Evolutionary conservation across 2,888 invertebrate genomes (phyloP).

Genomic region (Agriopis leucophaearia): DNA sequence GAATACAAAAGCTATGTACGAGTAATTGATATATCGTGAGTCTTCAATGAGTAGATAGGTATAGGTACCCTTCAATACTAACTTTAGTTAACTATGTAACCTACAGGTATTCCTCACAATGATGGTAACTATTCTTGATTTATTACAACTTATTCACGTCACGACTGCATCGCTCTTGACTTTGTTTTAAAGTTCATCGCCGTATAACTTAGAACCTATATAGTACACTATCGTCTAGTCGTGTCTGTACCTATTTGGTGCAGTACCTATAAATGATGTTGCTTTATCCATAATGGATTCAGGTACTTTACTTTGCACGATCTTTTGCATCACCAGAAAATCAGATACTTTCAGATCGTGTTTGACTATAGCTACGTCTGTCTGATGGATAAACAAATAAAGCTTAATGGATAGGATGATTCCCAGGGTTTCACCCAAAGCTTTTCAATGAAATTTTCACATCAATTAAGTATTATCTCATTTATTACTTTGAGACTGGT

Average conservation of each 20-base stretch:
- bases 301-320: conserved; percentile 25
- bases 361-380: background rate
- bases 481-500: background rate
- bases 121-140: conserved; percentile 27
- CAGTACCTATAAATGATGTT: conserved; percentile 8
- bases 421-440: conserved; percentile 3
- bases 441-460: background rate
- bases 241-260: conserved; percentile 9
- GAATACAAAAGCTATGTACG: background rate
- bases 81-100: background rate
- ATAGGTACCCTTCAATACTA: background rate
- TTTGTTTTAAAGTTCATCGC: conserved; percentile 30
- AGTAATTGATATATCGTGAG: conserved; percentile 18
- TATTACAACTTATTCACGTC: conserved; percentile 37
- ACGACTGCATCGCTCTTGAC: conserved; percentile 39
- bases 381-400: conserved; percentile 2
- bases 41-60: background rate
- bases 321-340: conserved; percentile 30
- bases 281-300: conserved; percentile 16
- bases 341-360: conserved; percentile 15
- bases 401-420: background rate
- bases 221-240: conserved; percentile 3
- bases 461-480: background rate
- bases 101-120: conserved; percentile 1
- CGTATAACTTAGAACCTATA: conserved; percentile 21